phyloP scores from a whole-genome alignment of 2,113 vertebrate genomes.

The Peromyscus maniculatus region DNA sequence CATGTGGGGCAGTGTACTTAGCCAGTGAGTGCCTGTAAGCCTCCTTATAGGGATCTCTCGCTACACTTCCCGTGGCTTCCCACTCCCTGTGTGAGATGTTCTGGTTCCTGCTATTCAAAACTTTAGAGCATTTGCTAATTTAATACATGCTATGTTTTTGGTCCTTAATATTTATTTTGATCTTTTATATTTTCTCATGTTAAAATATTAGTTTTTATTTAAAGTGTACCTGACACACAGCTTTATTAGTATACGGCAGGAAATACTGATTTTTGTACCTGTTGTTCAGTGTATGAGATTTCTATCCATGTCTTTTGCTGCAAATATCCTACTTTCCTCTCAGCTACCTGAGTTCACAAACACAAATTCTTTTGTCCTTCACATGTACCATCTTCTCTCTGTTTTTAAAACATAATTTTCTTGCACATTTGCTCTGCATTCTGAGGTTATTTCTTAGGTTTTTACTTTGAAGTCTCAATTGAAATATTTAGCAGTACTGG shows the following conservation, averaged over 20 bases:
- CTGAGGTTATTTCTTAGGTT: conserved; percentile 16
- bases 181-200: background rate
- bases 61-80: background rate
- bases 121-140: background rate
- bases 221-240: background rate
- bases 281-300: background rate
- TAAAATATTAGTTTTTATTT: conserved; percentile 13
- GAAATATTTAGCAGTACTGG: conserved; percentile 57
- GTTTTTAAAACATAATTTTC: background rate
- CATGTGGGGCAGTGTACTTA: background rate
- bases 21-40: background rate
- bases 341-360: background rate
- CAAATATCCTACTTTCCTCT: background rate
- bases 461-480: conserved; percentile 34
- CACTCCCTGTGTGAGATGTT: background rate
- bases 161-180: background rate
- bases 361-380: background rate
- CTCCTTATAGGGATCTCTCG: background rate
- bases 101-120: conserved; percentile 8
- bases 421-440: conserved; percentile 5
- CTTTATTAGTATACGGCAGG: background rate
- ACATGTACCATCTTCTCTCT: background rate
- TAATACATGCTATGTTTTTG: background rate
- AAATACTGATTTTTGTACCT: background rate
- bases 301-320: background rate